Evolutionary conservation across 2,113 vertebrate genomes (phyloP).

Genomic region (Orthochromis malagaraziensis): DNA sequence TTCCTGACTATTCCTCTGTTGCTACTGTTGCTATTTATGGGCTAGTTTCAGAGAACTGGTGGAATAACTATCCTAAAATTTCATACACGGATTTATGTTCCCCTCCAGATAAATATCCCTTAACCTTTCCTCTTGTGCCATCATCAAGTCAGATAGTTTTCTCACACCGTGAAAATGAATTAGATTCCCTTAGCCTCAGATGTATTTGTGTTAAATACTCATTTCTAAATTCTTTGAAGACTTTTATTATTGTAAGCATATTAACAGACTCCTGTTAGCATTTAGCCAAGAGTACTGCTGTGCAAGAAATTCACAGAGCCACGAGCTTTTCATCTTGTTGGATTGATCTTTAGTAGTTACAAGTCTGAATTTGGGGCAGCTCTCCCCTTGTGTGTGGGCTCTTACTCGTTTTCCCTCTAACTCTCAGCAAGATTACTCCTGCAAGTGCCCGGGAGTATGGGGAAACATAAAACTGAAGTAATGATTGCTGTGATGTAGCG

Average conservation of each 20-base stretch:
- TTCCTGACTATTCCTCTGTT: background rate
- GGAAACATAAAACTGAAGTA: conserved; percentile 17
- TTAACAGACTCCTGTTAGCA: background rate
- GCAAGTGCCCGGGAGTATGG: background rate
- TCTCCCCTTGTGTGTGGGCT: background rate
- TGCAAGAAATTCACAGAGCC: background rate
- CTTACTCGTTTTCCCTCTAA: background rate
- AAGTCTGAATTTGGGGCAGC: background rate
- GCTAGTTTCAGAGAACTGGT: background rate
- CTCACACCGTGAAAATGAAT: background rate
- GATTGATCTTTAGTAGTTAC: background rate
- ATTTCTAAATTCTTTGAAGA: background rate
- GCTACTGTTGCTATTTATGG: background rate
- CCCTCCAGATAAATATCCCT: background rate
- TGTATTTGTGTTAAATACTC: background rate
- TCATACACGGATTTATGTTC: background rate
- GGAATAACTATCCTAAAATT: background rate
- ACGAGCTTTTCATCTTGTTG: background rate
- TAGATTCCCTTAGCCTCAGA: background rate
- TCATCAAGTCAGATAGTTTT: background rate
- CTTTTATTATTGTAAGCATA: background rate
- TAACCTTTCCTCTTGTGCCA: background rate
- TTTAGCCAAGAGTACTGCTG: background rate
- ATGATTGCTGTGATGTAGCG: conserved; percentile 2
- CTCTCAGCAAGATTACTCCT: background rate